These are phyloP conservation scores for Pteropus alecto DNA, from an alignment of 2,113 vertebrate genomes.

Conservation along the genomic window DNA sequence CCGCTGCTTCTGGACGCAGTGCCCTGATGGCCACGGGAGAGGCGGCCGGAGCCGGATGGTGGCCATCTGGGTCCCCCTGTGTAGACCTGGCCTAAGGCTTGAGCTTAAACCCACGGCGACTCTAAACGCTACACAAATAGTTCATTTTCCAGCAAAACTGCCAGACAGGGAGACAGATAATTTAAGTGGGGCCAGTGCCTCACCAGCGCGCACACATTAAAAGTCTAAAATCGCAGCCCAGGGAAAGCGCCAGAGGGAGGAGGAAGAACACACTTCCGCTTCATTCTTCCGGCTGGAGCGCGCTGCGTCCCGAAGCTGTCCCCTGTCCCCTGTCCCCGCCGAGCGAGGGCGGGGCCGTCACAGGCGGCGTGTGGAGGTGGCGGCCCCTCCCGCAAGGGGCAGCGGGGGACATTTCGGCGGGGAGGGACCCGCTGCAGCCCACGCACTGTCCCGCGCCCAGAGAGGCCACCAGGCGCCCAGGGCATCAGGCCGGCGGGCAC, in stretches of 20 bases:
- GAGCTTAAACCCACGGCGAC: background rate
- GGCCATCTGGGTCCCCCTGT: background rate
- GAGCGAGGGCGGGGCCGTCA: background rate
- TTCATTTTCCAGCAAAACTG: slow-evolving; percentile 62
- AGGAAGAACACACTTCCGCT: slow-evolving; percentile 19
- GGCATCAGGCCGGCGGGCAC: too few species aligned
- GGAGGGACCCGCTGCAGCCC: background rate
- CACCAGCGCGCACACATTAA: slow-evolving; percentile 37
- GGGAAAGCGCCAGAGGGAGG: slow-evolving; percentile 10
- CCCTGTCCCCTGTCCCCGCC: fast-evolving
- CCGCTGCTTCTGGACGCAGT: slow-evolving; percentile 16
- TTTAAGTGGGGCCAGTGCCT: slow-evolving; percentile 42
- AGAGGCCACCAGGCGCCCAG: background rate
- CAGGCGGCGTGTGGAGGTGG: too few species aligned
- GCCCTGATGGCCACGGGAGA: background rate
- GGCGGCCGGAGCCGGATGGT: background rate
- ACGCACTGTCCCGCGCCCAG: background rate
- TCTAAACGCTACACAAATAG: slow-evolving; percentile 28
- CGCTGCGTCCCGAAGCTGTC: background rate
- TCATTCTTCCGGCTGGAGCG: background rate
- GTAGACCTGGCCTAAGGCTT: slow-evolving; percentile 34
- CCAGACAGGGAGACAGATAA: slow-evolving; percentile 56
- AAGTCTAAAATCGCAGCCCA: slow-evolving; percentile 53
- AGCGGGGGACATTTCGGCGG: background rate
- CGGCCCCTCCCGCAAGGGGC: background rate